These are phyloP conservation scores for Alloplasta piceator DNA, from an alignment of 2,888 invertebrate species.

Conservation along the genomic window DNA sequence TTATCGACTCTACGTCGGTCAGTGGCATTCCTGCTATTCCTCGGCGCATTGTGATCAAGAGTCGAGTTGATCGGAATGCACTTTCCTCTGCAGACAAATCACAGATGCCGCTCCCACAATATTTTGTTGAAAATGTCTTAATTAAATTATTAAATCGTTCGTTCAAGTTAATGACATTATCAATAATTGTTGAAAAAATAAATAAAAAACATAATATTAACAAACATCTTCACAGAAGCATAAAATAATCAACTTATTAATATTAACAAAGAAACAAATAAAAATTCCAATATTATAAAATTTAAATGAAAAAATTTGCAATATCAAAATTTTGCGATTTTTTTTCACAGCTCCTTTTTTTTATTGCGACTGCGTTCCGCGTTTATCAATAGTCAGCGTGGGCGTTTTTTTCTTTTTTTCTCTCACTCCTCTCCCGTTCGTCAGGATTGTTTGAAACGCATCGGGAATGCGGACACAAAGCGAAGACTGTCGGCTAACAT, in stretches of 20 bases:
- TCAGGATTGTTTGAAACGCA: slow-evolving; percentile 2
- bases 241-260: no score
- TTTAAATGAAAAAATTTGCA: not conserved
- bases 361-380: not conserved
- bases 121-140: not conserved
- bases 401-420: not conserved
- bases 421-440: not conserved
- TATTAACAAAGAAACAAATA: no score
- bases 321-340: not conserved
- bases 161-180: not conserved
- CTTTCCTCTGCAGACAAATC: not conserved
- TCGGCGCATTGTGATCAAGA: not conserved
- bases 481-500: slow-evolving; percentile 27
- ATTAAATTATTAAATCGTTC: not conserved
- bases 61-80: not conserved
- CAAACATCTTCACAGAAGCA: not conserved
- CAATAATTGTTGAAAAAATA: not conserved
- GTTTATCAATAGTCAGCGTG: not conserved
- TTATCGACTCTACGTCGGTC: slow-evolving; percentile 52
- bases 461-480: slow-evolving; percentile 24
- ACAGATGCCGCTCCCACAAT: slow-evolving; percentile 33
- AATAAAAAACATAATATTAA: not conserved
- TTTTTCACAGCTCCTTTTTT: not conserved
- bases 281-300: no score
- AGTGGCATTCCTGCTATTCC: slow-evolving; percentile 34